phyloP scores from a whole-genome alignment of 2,797 vertebrate genomes.

The Dicrostonyx torquatus region DNA sequence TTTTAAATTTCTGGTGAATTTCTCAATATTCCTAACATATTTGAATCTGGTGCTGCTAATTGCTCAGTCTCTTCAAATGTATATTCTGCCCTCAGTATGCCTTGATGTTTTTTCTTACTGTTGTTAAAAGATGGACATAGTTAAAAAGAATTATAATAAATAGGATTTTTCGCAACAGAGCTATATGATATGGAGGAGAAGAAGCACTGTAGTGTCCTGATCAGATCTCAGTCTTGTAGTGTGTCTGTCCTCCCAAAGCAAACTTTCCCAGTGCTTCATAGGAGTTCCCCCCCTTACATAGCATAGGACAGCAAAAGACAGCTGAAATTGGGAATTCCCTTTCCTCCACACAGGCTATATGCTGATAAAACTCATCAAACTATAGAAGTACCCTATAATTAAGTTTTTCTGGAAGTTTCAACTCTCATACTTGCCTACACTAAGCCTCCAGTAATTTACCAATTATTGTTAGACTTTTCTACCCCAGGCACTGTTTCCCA shows the following conservation, averaged over 20 bases:
- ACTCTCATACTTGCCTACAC: neutral
- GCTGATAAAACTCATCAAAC: neutral
- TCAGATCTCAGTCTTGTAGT: neutral
- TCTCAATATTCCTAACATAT: neutral
- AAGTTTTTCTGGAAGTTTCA: neutral
- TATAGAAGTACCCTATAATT: neutral
- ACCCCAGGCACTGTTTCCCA: neutral
- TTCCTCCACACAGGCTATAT: neutral
- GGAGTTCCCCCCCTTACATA: neutral
- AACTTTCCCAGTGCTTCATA: neutral
- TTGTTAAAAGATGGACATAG: neutral
- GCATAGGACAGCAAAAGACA: neutral
- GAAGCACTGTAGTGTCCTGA: neutral
- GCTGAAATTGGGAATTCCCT: neutral
- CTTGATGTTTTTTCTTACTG: neutral
- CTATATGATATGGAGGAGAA: neutral
- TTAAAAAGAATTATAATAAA: neutral
- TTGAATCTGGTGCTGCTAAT: neutral
- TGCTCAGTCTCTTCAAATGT: neutral
- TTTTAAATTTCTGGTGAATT: neutral
- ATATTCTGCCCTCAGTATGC: neutral
- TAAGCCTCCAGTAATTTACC: neutral
- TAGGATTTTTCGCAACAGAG: neutral
- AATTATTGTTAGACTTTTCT: conserved; percentile 20
- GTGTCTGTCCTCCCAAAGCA: neutral